Evolutionary conservation across 2,888 invertebrate species (phyloP), one percentile per base, ranked within the genome.

Genomic region (Drosophila paramelanica): DNA sequence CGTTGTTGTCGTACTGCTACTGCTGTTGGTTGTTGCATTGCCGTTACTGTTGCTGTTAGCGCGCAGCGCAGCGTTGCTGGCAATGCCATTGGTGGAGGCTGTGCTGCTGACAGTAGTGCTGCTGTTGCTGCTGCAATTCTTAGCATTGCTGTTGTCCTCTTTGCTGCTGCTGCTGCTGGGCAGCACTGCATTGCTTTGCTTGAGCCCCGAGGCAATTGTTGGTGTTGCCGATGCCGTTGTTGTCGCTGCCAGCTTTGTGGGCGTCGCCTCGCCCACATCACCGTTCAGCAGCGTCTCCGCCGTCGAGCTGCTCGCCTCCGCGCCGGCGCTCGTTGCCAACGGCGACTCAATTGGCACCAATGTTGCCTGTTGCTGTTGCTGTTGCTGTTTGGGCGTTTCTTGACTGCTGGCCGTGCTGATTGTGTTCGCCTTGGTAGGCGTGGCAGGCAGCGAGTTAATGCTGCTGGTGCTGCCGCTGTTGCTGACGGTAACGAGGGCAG

Each of bases 361-460:
- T 4, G 78, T 70, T 13, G 85, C 73, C 2, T 36, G 47, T 3
- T 43, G 6, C 60, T 25, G 66, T 61, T 38, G 59, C 58, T 51
- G 51, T 68, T 59, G 90, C 5, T 58, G 56, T 14, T 64, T 76
- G 39, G 45, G 23, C 27, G 13, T 65, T 38, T 67, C 67, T 25
- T 47, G 68, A 11, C 67, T 38, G 46, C 52, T 74, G 10, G 57
- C 45, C 17, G 65, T 46, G 42, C 56, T 65, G 6, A 60, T 42
- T 14, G 70, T 47, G 20, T 66, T 38, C 43, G 53, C 50, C 60
- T 90, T 89, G 25, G 83, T 80, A 17, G 91, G 91, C 49, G 91
- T 91, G 33, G 72, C 75, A 2, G 90, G 81, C 45, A 83, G 73
- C 27, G 86, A 69, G 11, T 41, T 66, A 1, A 46, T 52, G 38